Base-by-base conservation (phyloP, 2,797 vertebrate genomes). In the Dendrocincla tyrannina region DNA sequence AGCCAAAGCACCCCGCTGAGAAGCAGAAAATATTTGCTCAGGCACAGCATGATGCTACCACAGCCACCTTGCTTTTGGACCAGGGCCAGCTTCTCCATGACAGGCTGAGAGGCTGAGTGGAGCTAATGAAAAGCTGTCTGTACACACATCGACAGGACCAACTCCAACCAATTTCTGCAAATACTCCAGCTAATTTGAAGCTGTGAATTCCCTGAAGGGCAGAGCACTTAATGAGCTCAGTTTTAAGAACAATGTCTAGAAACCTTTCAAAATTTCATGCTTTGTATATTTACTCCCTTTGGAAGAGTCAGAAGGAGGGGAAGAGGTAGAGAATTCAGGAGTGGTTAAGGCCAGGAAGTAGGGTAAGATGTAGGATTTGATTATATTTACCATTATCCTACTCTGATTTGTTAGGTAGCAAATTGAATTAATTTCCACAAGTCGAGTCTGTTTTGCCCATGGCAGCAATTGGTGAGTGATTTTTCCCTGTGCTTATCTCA, bases 21-120 rank as follows among this genome's bases (percentile, higher is more conserved):
- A 33, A 68, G 53, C 41, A 86, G 69, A 90, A 88, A 88, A 69
- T 84, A 90, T 37, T 96, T 88, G 53, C 79, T 84, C 58, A 80
- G 62, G 73, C 69, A 47, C 75, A 93, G 89, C 76, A 33, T 4
- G 53, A 68, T 28, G 42, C 55, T 86, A 78, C 44, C 64, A 42
- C 52, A 74, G 64, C 56, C 83, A 82, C 79, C 82, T 69, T 58
- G 73, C 62, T 75, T 70, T 58, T 75, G 91, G 62, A 78, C 33
- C 41, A 27, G 5, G 28, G 79, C 79, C 93, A 92, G 25, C n/a
- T 75, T 58, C 35, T 23, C 35, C 79, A 44, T 13, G 24, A 32
- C 62, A 68, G 49, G 24, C 73, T 49, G 28, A 80, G 49, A 87
- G 41, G 44, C 13, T 12, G 28, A 78, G 58, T 2, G 2, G 30